Conservation (phyloP, 2,113 vertebrate species). For the Syngnathoides biaculeatus region DNA sequence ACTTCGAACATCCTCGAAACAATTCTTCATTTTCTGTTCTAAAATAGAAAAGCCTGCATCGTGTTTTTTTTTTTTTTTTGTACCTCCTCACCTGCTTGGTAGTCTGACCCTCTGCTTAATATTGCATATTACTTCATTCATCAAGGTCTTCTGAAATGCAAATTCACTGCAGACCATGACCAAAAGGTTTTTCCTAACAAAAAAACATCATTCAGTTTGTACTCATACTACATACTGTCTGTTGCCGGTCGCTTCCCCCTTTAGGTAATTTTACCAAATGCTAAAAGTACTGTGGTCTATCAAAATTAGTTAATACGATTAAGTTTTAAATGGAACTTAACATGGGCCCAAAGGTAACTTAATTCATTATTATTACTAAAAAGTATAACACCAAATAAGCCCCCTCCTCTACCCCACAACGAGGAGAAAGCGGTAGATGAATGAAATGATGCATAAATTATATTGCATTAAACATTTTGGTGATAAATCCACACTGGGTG, state of each 20-base stretch:
- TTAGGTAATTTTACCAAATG: too few species aligned
- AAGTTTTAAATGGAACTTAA: too few species aligned
- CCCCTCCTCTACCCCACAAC: too few species aligned
- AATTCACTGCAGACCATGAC: neutral
- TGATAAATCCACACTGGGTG: too few species aligned
- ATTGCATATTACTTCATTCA: neutral
- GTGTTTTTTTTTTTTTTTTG: conserved; percentile 1
- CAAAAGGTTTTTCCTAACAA: neutral
- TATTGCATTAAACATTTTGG: too few species aligned
- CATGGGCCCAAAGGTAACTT: too few species aligned
- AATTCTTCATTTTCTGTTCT: conserved; percentile 27
- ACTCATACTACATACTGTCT: neutral
- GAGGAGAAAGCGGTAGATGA: too few species aligned
- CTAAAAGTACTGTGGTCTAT: too few species aligned
- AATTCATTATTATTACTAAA: too few species aligned
- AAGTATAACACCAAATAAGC: neutral
- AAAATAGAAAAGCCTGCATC: conserved; percentile 15
- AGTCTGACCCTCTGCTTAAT: neutral
- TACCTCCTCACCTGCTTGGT: neutral
- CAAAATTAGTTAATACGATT: too few species aligned
- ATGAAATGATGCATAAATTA: too few species aligned
- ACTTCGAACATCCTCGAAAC: neutral
- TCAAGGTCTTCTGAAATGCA: neutral
- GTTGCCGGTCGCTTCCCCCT: too few species aligned
- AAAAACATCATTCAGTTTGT: neutral